Conservation (phyloP, 2,113 vertebrate species). For the Syrrhaptes paradoxus region DNA sequence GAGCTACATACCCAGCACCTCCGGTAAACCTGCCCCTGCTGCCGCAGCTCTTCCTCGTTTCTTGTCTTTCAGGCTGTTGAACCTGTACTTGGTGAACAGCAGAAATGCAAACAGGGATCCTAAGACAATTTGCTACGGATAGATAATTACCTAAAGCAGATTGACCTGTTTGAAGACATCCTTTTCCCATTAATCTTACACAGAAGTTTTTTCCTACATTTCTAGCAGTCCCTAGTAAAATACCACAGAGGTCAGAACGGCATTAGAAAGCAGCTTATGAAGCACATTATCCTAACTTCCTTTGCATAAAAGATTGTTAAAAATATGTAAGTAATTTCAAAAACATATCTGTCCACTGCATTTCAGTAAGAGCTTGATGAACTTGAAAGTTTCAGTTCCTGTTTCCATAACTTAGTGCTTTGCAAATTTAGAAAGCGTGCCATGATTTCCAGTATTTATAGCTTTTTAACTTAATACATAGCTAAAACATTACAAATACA, state of each 20-base stretch:
- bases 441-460: background rate
- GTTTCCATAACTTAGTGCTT: background rate
- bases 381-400: background rate
- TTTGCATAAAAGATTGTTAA: background rate
- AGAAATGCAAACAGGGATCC: background rate
- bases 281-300: background rate
- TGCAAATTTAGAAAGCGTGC: background rate
- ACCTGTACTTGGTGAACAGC: accelerated
- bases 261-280: background rate
- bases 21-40: background rate
- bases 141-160: background rate
- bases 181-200: background rate
- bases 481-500: background rate
- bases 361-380: background rate
- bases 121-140: background rate
- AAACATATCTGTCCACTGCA: background rate
- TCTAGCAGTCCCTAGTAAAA: background rate
- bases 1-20: accelerated
- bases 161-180: background rate
- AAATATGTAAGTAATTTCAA: background rate
- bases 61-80: background rate
- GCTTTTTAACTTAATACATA: background rate
- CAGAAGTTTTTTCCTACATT: background rate
- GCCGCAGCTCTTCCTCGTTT: background rate
- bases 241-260: background rate